Evolutionary conservation across 2,113 vertebrate species (phyloP).

Genomic region (Hiodon alosoides): DNA sequence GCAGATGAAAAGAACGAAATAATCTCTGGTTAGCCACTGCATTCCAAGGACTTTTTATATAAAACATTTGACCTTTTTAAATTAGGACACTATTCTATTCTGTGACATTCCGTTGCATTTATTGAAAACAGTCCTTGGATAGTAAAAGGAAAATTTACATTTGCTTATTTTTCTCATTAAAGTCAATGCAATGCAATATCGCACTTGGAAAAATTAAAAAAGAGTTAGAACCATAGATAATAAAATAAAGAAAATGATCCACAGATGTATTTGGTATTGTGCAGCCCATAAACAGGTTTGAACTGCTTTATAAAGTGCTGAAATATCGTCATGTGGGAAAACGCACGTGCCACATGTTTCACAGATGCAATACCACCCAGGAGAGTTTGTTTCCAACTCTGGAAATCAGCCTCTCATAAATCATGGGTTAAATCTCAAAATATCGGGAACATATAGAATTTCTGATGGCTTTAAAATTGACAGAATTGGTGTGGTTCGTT

Average conservation of each 20-base stretch:
- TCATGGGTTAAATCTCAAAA: too few species aligned
- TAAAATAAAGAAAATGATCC: conserved; percentile 29
- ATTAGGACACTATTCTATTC: background rate
- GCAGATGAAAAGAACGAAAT: background rate
- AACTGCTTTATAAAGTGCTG: conserved; percentile 9
- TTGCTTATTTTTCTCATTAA: conserved; percentile 21
- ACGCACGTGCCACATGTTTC: conserved; percentile 23
- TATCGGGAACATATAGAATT: too few species aligned
- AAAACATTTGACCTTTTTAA: conserved; percentile 1
- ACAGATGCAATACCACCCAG: conserved; percentile 25
- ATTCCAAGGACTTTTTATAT: background rate
- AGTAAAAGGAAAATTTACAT: conserved; percentile 7
- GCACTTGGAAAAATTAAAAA: conserved; percentile 26
- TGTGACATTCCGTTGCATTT: background rate
- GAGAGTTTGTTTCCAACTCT: background rate
- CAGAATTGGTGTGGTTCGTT: too few species aligned
- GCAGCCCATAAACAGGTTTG: conserved; percentile 35
- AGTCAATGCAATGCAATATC: conserved; percentile 22
- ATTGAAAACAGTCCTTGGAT: conserved; percentile 17
- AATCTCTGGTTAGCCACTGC: conserved; percentile 4
- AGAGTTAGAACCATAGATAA: background rate
- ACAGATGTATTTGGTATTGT: conserved; percentile 39
- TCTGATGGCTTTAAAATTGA: too few species aligned
- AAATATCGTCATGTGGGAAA: conserved; percentile 26
- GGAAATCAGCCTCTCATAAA: background rate